Conservation (phyloP, 2,113 vertebrate species). For the Brienomyrus brachyistius region DNA sequence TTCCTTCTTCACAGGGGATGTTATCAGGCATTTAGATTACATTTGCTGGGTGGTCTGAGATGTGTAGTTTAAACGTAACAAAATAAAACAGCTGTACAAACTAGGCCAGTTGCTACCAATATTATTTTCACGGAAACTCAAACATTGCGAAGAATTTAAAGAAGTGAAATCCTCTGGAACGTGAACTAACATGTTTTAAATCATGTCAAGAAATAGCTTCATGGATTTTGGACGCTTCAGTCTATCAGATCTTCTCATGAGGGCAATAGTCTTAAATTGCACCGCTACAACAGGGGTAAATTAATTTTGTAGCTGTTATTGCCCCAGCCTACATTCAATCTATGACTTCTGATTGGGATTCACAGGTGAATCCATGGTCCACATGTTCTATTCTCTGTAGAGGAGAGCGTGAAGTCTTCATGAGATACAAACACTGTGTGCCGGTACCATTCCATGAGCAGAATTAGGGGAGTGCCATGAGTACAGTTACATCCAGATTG, state of each 20-base stretch:
- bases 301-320: not conserved
- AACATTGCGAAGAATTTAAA: not conserved
- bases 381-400: not conserved
- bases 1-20: not conserved
- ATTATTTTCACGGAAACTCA: not conserved
- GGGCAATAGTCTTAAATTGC: not conserved
- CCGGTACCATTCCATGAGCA: not conserved
- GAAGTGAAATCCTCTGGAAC: not conserved
- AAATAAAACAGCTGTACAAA: not conserved
- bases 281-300: not conserved
- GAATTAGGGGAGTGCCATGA: not conserved
- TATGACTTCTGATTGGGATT: not conserved
- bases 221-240: not conserved
- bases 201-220: not conserved
- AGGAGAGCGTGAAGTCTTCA: not conserved
- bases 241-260: not conserved
- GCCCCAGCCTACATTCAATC: not conserved
- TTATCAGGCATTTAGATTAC: not conserved
- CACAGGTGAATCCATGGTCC: not conserved
- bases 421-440: not conserved
- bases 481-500: not conserved
- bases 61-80: not conserved
- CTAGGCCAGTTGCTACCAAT: not conserved
- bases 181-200: not conserved
- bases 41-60: not conserved